A percentile compares a stretch with the other conserved stretches of the same genome.
Conservation (phyloP, 2,888 invertebrate genomes). For the Chloromyia formosa region DNA sequence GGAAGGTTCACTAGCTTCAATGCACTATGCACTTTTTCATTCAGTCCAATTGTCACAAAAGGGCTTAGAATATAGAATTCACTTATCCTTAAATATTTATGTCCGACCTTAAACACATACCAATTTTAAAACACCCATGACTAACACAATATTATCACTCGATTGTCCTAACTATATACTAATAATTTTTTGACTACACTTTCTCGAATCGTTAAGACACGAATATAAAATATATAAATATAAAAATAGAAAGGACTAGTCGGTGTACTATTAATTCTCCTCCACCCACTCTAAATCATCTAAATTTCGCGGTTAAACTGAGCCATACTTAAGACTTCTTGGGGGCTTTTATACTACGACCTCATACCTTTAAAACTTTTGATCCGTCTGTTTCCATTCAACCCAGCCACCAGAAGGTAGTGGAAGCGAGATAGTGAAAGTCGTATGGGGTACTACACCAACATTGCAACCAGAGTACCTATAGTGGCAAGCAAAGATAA, state of each 20-base stretch:
- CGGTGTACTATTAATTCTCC: conserved; percentile 24
- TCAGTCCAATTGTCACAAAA: too few species aligned
- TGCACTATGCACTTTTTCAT: too few species aligned
- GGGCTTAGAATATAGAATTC: too few species aligned
- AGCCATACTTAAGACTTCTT: conserved; percentile 56
- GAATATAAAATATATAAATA: conserved; percentile 7
- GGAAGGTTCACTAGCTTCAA: too few species aligned
- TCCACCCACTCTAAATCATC: conserved; percentile 49
- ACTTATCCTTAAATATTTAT: too few species aligned
- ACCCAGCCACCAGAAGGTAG: conserved; percentile 40
- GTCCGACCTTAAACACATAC: conserved; percentile 29
- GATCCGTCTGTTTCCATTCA: conserved; percentile 47
- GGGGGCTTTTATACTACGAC: conserved; percentile 59
- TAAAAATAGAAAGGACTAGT: conserved; percentile 38
- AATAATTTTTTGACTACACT: conserved; percentile 1
- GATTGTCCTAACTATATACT: not conserved
- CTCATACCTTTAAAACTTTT: conserved; percentile 45
- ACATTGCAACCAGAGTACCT: conserved; percentile 2
- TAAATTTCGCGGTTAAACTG: conserved; percentile 57
- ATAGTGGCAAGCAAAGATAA: conserved; percentile 6
- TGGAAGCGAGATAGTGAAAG: conserved; percentile 49
- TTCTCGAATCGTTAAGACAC: not conserved
- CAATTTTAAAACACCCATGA: conserved; percentile 37
- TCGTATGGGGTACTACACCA: conserved; percentile 30
- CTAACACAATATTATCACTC: conserved; percentile 11